Conservation (phyloP, 2,888 invertebrate genomes). For the Mimumesa dahlbomi region DNA sequence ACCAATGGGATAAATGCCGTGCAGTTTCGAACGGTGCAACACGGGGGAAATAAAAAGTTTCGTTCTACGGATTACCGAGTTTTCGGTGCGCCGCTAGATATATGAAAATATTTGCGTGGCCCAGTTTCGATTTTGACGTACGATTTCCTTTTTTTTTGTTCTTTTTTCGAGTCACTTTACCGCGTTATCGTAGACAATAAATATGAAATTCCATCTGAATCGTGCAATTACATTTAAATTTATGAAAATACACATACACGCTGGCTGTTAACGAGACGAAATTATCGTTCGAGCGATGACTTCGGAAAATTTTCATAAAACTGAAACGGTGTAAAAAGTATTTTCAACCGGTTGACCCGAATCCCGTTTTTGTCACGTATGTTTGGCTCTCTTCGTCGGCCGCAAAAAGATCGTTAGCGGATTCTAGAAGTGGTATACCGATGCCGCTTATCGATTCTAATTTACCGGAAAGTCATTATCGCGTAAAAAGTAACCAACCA, state of each 20-base stretch:
- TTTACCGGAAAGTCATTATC: slow-evolving; percentile 67
- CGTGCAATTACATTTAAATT: too few species aligned
- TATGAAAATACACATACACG: too few species aligned
- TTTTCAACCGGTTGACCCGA: slow-evolving; percentile 39
- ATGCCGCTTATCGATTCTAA: slow-evolving; percentile 64
- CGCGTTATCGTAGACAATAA: too few species aligned
- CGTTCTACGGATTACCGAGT: slow-evolving; percentile 9
- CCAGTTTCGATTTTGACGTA: too few species aligned
- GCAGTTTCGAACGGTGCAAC: slow-evolving; percentile 3
- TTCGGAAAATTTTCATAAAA: slow-evolving; percentile 37
- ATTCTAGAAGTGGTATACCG: slow-evolving; percentile 57
- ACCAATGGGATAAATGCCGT: slow-evolving; percentile 17
- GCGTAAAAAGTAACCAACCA: slow-evolving; percentile 47
- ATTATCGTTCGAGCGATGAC: too few species aligned
- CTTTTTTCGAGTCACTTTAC: background rate
- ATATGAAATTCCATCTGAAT: too few species aligned
- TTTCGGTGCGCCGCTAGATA: too few species aligned
- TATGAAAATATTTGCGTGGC: background rate
- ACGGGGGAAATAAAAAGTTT: slow-evolving; percentile 1
- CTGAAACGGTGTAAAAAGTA: slow-evolving; percentile 19
- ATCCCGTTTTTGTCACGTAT: slow-evolving; percentile 39
- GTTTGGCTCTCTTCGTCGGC: slow-evolving; percentile 31
- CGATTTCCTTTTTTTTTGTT: too few species aligned
- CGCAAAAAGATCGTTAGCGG: slow-evolving; percentile 66
- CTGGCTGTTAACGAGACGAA: too few species aligned